Evolutionary conservation across 2,113 vertebrate species (phyloP).

Genomic region (Semnornis frantzii): DNA sequence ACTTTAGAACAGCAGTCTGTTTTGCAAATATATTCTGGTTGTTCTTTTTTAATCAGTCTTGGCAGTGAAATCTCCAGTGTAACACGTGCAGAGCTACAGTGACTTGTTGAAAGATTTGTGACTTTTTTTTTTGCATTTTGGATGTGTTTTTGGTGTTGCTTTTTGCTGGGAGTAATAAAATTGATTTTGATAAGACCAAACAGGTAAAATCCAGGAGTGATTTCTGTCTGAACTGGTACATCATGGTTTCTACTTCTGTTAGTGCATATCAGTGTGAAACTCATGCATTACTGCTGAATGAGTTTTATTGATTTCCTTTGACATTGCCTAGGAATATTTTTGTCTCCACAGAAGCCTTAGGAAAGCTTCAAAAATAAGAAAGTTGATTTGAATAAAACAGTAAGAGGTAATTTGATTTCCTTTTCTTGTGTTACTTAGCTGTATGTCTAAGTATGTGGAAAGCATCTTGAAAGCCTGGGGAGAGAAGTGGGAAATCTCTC

Average conservation of each 20-base stretch:
- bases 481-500: slow-evolving; percentile 15
- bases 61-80: neutral
- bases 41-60: slow-evolving; percentile 35
- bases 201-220: neutral
- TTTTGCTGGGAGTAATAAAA: neutral
- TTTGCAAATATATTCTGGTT: slow-evolving; percentile 25
- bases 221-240: neutral
- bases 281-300: neutral
- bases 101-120: neutral
- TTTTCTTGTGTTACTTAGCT: neutral
- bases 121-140: neutral
- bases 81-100: neutral
- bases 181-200: neutral
- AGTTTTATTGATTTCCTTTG: slow-evolving; percentile 22
- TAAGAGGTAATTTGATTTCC: slow-evolving; percentile 39
- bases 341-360: slow-evolving; percentile 35
- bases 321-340: neutral
- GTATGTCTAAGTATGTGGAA: slow-evolving; percentile 2
- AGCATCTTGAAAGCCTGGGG: slow-evolving; percentile 13
- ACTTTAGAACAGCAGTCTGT: slow-evolving; percentile 7
- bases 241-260: neutral
- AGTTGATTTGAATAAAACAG: neutral
- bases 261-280: neutral
- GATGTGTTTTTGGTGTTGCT: neutral
- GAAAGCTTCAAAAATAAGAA: slow-evolving; percentile 21